phyloP scores from a whole-genome alignment of 2,888 invertebrate species.

The Hybos culiciformis region DNA sequence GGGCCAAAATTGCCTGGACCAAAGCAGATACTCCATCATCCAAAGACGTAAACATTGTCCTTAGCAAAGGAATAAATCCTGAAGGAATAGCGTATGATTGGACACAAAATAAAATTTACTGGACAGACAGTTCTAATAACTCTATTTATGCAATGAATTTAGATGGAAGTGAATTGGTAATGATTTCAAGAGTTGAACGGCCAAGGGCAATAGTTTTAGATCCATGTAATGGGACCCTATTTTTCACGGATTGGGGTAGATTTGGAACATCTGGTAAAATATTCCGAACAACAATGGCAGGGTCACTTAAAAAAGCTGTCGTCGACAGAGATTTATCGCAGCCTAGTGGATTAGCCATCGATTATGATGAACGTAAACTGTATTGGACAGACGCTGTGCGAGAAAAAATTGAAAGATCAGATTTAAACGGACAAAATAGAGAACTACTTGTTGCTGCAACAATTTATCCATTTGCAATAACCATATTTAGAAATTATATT shows the following conservation, averaged over 20 bases:
- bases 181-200: conserved; percentile 85
- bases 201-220: conserved; percentile 92
- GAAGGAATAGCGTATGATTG: conserved; percentile 95
- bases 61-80: conserved; percentile 72
- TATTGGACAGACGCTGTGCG: conserved; percentile 97
- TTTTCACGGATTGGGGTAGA: conserved; percentile 92
- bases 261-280: conserved; percentile 90
- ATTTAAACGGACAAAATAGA: conserved; percentile 73
- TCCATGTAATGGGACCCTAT: conserved; percentile 90
- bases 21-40: conserved; percentile 54
- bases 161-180: conserved; percentile 73
- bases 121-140: conserved; percentile 92
- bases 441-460: conserved; percentile 78
- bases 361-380: conserved; percentile 80
- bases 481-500: conserved; percentile 77
- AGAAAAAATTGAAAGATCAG: conserved; percentile 88
- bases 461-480: conserved; percentile 90
- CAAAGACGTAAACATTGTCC: conserved; percentile 49
- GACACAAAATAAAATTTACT: conserved; percentile 94
- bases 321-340: conserved; percentile 84
- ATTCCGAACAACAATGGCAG: conserved; percentile 91
- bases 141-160: conserved; percentile 91
- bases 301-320: conserved; percentile 76
- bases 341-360: conserved; percentile 90
- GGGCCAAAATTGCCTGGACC: conserved; percentile 76